These are phyloP conservation scores for Drosophila sp. DNA, from an alignment of 1,140 invertebrate species.

Conservation along the genomic window DNA sequence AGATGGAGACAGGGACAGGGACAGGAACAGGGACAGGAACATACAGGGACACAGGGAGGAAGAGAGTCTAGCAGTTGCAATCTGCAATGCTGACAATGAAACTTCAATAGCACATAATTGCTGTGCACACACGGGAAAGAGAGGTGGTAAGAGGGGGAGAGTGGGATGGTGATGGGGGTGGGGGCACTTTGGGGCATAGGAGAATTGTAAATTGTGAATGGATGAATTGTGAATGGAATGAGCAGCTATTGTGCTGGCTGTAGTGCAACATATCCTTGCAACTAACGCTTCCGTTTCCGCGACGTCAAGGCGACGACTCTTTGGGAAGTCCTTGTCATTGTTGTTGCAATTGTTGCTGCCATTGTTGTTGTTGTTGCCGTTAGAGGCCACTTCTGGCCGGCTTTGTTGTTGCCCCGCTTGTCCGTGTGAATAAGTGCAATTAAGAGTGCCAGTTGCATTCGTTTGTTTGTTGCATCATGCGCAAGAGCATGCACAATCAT, in stretches of 20 bases:
- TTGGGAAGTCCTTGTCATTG: conserved; percentile 17
- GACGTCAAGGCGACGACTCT: conserved; percentile 64
- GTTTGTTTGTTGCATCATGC: conserved; percentile 44
- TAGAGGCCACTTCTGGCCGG: conserved; percentile 55
- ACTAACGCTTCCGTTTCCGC: conserved; percentile 81
- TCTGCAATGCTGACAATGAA: conserved; percentile 70
- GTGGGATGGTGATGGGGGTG: too few species aligned
- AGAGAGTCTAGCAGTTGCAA: conserved; percentile 50
- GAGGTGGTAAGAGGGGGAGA: conserved; percentile 3
- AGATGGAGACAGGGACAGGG: not conserved
- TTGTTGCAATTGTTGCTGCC: conserved; percentile 15
- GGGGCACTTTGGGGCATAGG: not conserved
- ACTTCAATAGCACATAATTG: conserved; percentile 76
- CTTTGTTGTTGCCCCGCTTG: conserved; percentile 59
- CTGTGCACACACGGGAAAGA: conserved; percentile 41
- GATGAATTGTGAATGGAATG: conserved; percentile 35
- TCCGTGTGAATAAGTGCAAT: conserved; percentile 80
- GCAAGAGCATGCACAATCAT: conserved; percentile 1
- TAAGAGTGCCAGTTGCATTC: conserved; percentile 63
- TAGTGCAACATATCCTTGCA: conserved; percentile 76
- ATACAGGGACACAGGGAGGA: conserved; percentile 3
- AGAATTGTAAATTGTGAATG: conserved; percentile 2
- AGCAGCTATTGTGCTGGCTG: conserved; percentile 50
- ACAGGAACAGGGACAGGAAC: not conserved
- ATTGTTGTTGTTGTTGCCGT: conserved; percentile 35